These are phyloP conservation scores for Ormyrus pomaceus DNA, from an alignment of 2,888 invertebrate genomes.

Conservation along the genomic window DNA sequence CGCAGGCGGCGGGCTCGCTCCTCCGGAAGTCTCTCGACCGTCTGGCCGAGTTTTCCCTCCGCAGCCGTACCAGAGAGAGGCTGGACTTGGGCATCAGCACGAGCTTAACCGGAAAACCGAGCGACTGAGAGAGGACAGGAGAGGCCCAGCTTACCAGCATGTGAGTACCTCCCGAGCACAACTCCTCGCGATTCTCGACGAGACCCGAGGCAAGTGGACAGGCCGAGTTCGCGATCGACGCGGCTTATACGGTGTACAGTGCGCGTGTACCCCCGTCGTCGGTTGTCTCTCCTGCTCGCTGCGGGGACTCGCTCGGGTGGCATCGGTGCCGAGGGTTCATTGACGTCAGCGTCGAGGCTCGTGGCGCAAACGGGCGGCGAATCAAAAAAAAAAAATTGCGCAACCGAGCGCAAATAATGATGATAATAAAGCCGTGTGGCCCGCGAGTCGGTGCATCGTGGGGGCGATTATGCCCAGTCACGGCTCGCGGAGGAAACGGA, in stretches of 20 bases:
- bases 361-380: not conserved
- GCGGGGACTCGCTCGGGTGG: conserved; percentile 2
- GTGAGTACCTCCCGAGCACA: conserved; percentile 3
- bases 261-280: not conserved
- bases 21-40: conserved; percentile 34
- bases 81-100: not conserved
- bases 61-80: not conserved
- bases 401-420: conserved; percentile 18
- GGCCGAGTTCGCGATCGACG: too few species aligned
- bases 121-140: not conserved
- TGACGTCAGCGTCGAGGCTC: not conserved
- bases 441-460: too few species aligned
- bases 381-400: conserved; percentile 14
- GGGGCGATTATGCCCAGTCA: conserved; percentile 15
- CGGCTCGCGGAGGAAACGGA: not conserved
- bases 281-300: not conserved
- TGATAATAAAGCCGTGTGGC: too few species aligned
- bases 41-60: too few species aligned
- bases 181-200: not conserved
- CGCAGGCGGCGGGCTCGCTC: conserved; percentile 66
- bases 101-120: not conserved
- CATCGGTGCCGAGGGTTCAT: conserved; percentile 10
- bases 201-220: too few species aligned
- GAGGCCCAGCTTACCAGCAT: not conserved
- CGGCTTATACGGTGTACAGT: too few species aligned